These are phyloP conservation scores for Stegastes partitus DNA, from an alignment of 2,113 vertebrate species.

Conservation along the genomic window DNA sequence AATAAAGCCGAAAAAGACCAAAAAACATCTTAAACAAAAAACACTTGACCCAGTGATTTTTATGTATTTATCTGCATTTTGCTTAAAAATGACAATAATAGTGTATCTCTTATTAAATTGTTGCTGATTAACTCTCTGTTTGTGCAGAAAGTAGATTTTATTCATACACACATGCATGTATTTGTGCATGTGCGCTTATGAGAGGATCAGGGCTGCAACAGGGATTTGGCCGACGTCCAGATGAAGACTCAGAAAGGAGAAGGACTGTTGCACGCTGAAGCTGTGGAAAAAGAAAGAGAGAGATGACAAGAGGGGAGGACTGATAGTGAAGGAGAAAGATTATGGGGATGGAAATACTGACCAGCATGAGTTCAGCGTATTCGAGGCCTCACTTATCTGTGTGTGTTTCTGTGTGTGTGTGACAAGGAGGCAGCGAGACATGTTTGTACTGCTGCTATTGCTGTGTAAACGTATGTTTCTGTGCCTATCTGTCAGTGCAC, in stretches of 20 bases:
- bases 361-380: conserved; percentile 21
- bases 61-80: no score
- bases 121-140: no score
- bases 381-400: conserved; percentile 38
- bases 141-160: not conserved
- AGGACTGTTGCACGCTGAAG: conserved; percentile 28
- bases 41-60: no score
- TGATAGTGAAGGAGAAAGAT: conserved; percentile 50
- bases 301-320: conserved; percentile 44
- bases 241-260: conserved; percentile 66
- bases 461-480: not conserved
- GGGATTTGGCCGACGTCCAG: conserved; percentile 58
- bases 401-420: not conserved
- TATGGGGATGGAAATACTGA: conserved; percentile 57
- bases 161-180: not conserved
- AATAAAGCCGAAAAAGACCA: no score
- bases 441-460: not conserved
- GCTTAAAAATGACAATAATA: no score
- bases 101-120: no score
- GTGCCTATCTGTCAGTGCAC: not conserved
- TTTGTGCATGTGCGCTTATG: conserved; percentile 25
- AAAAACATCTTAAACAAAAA: no score
- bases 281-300: conserved; percentile 68
- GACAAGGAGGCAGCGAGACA: not conserved
- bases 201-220: conserved; percentile 21